Conservation (phyloP, 2,888 invertebrate species). For the Clivina fossor region DNA sequence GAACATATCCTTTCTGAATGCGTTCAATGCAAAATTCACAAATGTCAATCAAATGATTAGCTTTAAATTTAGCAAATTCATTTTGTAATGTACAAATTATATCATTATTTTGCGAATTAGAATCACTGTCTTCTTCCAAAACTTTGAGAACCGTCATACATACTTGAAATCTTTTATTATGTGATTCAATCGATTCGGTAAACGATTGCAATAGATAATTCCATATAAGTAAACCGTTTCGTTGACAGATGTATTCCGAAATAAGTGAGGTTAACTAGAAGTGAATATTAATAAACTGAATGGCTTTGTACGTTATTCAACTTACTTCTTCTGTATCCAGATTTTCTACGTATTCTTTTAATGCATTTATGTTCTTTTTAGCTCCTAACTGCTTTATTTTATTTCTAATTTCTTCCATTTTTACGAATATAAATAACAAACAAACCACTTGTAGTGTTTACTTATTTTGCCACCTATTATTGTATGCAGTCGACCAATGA, state of each 20-base stretch:
- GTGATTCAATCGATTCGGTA: slow-evolving; percentile 42
- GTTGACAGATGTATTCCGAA: slow-evolving; percentile 40
- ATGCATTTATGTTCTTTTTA: slow-evolving; percentile 41
- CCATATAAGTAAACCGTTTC: slow-evolving; percentile 46
- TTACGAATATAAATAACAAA: too few species aligned
- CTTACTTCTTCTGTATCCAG: slow-evolving; percentile 42
- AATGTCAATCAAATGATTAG: slow-evolving; percentile 58
- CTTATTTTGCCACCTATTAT: too few species aligned
- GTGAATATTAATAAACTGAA: slow-evolving; percentile 17
- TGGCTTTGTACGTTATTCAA: slow-evolving; percentile 5
- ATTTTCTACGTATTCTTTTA: slow-evolving; percentile 42
- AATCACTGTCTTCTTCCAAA: slow-evolving; percentile 44
- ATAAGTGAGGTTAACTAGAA: slow-evolving; percentile 44
- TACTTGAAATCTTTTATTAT: slow-evolving; percentile 46
- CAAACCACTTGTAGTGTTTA: too few species aligned
- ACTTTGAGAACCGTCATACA: slow-evolving; percentile 44
- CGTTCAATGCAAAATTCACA: slow-evolving; percentile 59
- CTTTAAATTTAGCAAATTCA: slow-evolving; percentile 57
- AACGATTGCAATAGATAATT: slow-evolving; percentile 47
- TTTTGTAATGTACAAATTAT: slow-evolving; percentile 56
- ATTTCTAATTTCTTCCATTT: slow-evolving; percentile 29
- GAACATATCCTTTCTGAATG: slow-evolving; percentile 56
- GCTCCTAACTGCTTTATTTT: slow-evolving; percentile 45
- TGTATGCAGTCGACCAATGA: too few species aligned
- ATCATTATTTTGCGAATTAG: slow-evolving; percentile 51